These are phyloP conservation scores for Punctoribates punctum DNA, from an alignment of 2,888 invertebrate genomes.

Conservation along the genomic window DNA sequence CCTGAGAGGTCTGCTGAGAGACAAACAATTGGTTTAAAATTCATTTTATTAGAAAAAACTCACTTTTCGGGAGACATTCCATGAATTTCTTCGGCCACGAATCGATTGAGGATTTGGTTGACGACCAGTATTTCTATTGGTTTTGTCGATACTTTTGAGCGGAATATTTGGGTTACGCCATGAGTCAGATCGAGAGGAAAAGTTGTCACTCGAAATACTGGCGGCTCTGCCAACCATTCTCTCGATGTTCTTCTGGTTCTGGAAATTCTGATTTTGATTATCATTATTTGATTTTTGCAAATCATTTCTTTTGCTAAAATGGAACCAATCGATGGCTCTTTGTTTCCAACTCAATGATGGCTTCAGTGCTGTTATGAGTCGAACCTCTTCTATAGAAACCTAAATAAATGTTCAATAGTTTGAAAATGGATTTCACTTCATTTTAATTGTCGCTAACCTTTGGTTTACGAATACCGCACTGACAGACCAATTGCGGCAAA, in stretches of 20 bases:
- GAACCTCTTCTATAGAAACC: conserved; percentile 30
- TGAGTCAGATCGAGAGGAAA: conserved; percentile 80
- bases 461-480: conserved; percentile 44
- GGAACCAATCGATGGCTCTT: conserved; percentile 40
- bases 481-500: conserved; percentile 46
- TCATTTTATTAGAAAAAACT: not conserved
- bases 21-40: conserved; percentile 51
- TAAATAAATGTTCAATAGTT: not conserved
- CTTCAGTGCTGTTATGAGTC: not conserved
- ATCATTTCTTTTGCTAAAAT: conserved; percentile 43
- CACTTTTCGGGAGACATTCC: conserved; percentile 42
- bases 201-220: conserved; percentile 72
- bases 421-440: not conserved
- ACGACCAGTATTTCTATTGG: not conserved
- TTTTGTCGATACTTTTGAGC: conserved; percentile 62
- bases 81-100: conserved; percentile 62
- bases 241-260: conserved; percentile 64
- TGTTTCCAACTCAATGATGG: conserved; percentile 9
- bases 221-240: conserved; percentile 62
- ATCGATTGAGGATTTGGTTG: conserved; percentile 53
- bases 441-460: conserved; percentile 6
- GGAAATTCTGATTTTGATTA: conserved; percentile 69
- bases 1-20: conserved; percentile 85
- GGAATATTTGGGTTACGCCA: conserved; percentile 67
- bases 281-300: conserved; percentile 55